These are phyloP conservation scores for Eupithecia centaureata DNA, from an alignment of 2,888 invertebrate species.

Conservation along the genomic window DNA sequence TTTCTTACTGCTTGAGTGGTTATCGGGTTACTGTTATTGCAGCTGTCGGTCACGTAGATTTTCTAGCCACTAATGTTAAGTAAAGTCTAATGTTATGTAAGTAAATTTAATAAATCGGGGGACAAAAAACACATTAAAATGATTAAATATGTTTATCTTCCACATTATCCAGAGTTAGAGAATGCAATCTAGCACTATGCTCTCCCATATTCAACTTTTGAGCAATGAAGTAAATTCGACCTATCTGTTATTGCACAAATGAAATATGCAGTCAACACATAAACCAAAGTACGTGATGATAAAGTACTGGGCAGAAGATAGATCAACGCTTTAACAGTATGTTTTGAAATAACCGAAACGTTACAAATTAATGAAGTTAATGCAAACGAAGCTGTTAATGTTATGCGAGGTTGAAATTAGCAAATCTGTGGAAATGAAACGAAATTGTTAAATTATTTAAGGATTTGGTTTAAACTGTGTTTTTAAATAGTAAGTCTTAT, in stretches of 20 bases:
- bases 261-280: constrained; percentile 10
- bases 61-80: neutral
- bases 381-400: constrained; percentile 2
- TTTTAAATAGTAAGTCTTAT: too few species aligned
- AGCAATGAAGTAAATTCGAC: too few species aligned
- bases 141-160: too few species aligned
- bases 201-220: too few species aligned
- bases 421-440: neutral
- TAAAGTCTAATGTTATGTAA: neutral
- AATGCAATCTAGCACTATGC: too few species aligned
- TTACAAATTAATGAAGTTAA: neutral
- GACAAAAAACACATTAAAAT: neutral
- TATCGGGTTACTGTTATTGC: constrained; percentile 55
- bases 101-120: neutral
- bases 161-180: too few species aligned
- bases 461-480: neutral
- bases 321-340: neutral
- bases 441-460: neutral
- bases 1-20: constrained; percentile 58
- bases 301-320: constrained; percentile 2
- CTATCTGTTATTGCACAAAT: too few species aligned
- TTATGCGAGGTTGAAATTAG: neutral
- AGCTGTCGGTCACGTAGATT: constrained; percentile 35
- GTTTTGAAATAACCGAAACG: neutral
- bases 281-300: constrained; percentile 14